Percentiles rank a stretch among this genome's conserved stretches.
phyloP scores from a whole-genome alignment of 2,888 invertebrate species.

The Cynaeus angustus region DNA sequence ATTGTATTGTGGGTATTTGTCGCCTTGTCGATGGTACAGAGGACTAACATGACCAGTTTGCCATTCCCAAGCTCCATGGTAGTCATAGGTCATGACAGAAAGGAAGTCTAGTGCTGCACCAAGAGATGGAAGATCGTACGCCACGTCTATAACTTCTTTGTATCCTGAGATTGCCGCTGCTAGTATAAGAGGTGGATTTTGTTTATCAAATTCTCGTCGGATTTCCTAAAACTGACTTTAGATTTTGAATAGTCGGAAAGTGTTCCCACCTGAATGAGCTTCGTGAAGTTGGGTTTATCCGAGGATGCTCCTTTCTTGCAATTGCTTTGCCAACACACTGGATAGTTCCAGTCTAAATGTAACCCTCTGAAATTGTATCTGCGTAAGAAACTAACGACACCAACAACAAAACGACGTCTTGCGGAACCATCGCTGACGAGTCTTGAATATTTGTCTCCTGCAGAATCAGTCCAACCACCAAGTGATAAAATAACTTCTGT shows the following conservation, averaged over 20 bases:
- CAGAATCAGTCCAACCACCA: conserved; percentile 97
- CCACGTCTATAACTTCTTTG: conserved; percentile 90
- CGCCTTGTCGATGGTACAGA: conserved; percentile 78
- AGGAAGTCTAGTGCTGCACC: conserved; percentile 84
- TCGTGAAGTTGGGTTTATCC: conserved; percentile 86
- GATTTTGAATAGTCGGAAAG: neutral
- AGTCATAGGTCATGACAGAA: conserved; percentile 91
- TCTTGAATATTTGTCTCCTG: conserved; percentile 89
- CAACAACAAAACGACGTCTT: conserved; percentile 81
- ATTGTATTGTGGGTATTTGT: conserved; percentile 84
- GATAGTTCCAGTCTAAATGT: conserved; percentile 96
- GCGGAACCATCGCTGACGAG: conserved; percentile 81
- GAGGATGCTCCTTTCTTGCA: conserved; percentile 86
- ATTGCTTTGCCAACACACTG: conserved; percentile 94
- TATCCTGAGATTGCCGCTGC: conserved; percentile 92
- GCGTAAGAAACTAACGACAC: conserved; percentile 81
- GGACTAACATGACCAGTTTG: conserved; percentile 89
- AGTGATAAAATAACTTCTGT: conserved; percentile 84
- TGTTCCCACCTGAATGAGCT: conserved; percentile 79
- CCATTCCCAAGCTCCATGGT: conserved; percentile 92
- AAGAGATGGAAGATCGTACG: conserved; percentile 85
- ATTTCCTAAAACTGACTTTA: conserved; percentile 74
- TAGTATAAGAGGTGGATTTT: conserved; percentile 80
- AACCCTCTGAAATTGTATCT: conserved; percentile 88
- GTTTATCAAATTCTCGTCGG: conserved; percentile 76